phyloP scores from a whole-genome alignment of 2,888 invertebrate species.

The Carcina quercana region DNA sequence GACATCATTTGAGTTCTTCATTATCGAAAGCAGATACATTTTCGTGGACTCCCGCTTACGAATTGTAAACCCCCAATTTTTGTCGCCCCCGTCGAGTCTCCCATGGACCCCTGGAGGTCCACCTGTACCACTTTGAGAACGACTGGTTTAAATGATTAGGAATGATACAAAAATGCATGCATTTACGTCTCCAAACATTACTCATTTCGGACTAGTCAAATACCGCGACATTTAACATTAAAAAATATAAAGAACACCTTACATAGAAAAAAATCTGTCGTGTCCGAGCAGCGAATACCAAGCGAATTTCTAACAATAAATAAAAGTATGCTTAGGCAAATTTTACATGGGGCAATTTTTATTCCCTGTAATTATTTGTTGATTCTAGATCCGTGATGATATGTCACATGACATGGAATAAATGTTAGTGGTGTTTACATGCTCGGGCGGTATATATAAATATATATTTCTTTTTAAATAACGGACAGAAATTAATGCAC shows the following conservation, averaged over 20 bases:
- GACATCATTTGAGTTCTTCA: no score
- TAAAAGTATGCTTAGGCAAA: conserved; percentile 5
- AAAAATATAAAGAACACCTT: conserved; percentile 25
- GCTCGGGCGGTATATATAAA: conserved; percentile 21
- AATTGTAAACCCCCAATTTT: no score
- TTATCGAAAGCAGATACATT: no score
- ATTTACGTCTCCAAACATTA: no score
- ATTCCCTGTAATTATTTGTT: conserved; percentile 1
- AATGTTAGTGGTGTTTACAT: conserved; percentile 40
- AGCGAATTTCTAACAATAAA: conserved; percentile 9
- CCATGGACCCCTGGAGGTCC: no score
- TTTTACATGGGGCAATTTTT: not conserved
- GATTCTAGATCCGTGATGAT: not conserved
- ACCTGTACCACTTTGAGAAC: no score
- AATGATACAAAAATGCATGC: no score
- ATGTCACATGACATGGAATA: not conserved
- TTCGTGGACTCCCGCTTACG: no score
- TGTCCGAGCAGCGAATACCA: conserved; percentile 45
- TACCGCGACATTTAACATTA: conserved; percentile 32
- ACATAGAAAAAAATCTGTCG: conserved; percentile 16
- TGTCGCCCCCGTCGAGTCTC: no score
- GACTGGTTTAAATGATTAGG: no score
- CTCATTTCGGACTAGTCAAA: conserved; percentile 52
- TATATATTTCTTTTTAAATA: conserved; percentile 22
- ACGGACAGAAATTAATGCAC: conserved; percentile 58